Evolutionary conservation across 2,113 vertebrate species (phyloP).

Genomic region (Ammodytes dubius): DNA sequence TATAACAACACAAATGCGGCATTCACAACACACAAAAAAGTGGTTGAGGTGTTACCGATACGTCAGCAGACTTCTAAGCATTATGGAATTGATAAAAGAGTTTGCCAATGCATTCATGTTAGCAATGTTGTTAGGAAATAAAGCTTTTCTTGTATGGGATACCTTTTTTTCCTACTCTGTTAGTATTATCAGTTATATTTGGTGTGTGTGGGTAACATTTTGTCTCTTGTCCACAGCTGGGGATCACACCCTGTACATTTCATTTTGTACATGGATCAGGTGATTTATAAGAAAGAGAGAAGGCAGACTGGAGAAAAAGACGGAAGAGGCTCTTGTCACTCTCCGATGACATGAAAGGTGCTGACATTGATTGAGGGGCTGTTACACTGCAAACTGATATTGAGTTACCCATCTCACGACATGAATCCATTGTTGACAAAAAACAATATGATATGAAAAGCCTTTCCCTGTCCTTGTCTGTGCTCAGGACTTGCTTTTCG

Average conservation of each 20-base stretch:
- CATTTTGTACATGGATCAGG: neutral
- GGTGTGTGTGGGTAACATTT: neutral
- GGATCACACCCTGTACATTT: neutral
- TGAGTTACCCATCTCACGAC: slow-evolving; percentile 25
- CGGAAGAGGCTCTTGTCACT: slow-evolving; percentile 26
- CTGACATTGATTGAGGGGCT: slow-evolving; percentile 60
- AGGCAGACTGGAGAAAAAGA: neutral
- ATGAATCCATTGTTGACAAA: slow-evolving; percentile 39
- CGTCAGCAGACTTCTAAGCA: neutral
- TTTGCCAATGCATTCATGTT: neutral
- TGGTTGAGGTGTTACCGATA: neutral
- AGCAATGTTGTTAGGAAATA: neutral
- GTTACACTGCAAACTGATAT: slow-evolving; percentile 42
- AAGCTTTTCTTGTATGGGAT: neutral
- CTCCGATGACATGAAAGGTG: slow-evolving; percentile 51
- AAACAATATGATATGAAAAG: slow-evolving; percentile 29
- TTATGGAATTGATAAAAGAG: too few relatives aligned
- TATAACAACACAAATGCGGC: neutral
- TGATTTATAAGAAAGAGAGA: slow-evolving; percentile 1
- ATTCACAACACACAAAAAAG: neutral
- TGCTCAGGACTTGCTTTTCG: slow-evolving; percentile 22
- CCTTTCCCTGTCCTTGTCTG: neutral
- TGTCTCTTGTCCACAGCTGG: neutral
- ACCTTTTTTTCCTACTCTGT: too few relatives aligned
- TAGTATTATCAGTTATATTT: neutral